Percentiles rank a stretch among this genome's conserved stretches.
Conservation (phyloP, 2,797 vertebrate genomes). For the Crocodylus rhombifer region DNA sequence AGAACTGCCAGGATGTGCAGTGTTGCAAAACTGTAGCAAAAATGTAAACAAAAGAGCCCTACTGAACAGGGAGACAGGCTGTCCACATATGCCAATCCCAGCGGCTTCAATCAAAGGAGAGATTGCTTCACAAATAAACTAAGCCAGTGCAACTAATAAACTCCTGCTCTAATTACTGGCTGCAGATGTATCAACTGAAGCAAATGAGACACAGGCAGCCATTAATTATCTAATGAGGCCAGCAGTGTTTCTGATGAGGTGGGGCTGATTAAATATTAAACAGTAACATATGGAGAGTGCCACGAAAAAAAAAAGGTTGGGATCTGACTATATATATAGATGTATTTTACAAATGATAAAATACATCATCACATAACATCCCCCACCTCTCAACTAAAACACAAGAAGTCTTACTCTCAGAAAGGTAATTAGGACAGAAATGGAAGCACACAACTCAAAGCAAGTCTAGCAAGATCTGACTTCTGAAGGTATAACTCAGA, state of each 20-base stretch:
- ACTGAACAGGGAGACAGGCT: constrained; percentile 77
- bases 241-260: constrained; percentile 86
- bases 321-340: constrained; percentile 24
- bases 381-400: constrained; percentile 7
- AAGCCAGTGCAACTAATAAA: constrained; percentile 86
- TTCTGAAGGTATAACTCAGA: constrained; percentile 78
- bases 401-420: constrained; percentile 66
- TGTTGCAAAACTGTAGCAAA: constrained; percentile 83
- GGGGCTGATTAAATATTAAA: constrained; percentile 93
- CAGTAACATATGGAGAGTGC: constrained; percentile 85
- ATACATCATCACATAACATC: neutral
- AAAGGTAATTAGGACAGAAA: constrained; percentile 83
- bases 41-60: constrained; percentile 83
- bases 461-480: constrained; percentile 60
- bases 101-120: constrained; percentile 82
- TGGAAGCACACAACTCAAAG: constrained; percentile 70
- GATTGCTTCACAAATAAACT: constrained; percentile 84
- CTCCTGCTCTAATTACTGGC: constrained; percentile 88
- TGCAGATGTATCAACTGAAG: constrained; percentile 88
- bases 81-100: constrained; percentile 80
- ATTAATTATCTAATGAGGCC: constrained; percentile 91
- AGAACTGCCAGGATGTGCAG: constrained; percentile 74
- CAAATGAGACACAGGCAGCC: constrained; percentile 84
- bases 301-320: constrained; percentile 79
- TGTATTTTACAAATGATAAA: constrained; percentile 3